Evolutionary conservation across 1,140 invertebrate species (phyloP), one percentile per base, ranked within the genome.

Genomic region (Carposina sasakii): DNA sequence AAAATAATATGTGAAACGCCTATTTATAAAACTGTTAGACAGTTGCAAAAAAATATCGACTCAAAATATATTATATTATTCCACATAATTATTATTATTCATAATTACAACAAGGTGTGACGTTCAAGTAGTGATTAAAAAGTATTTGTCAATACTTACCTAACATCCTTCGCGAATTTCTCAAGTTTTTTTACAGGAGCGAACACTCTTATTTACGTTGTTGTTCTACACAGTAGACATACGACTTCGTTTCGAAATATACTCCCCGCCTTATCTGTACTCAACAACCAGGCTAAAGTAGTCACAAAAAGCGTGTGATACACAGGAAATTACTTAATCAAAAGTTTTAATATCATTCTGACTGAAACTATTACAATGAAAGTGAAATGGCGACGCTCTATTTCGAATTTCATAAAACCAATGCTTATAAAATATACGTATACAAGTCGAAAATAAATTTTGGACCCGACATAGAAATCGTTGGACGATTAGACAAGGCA

Each of bases 181-280:
- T n/a, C n/a, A n/a, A n/a, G n/a, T n/a, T n/a, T n/a, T n/a, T n/a
- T n/a, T n/a, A n/a, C n/a, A n/a, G n/a, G n/a, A n/a, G n/a, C n/a
- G n/a, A n/a, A n/a, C n/a, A n/a, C n/a, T n/a, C n/a, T n/a, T n/a
- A n/a, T n/a, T 63, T 76, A 76, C 54, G 63, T 59, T 71, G 67
- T 76, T 63, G 76, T 79, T 78, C 79, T 83, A 83, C 79, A 83
- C 71, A 83, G 79, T 83, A 83, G 79, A 83, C 74, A 83, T 81
- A 79, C 71, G 61, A 74, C 69, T 76, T 76, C 76, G 72, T 79
- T 83, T 81, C 79, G 77, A 83, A 83, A 83, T 79, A 73, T 75
- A 76, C 71, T 70, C 67, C 69, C 75, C 68, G 59, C 53, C 57
- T 31, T 46, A 23, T 58, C 19, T 36, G 44, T 40, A 48, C 34